Evolutionary conservation across 2,888 invertebrate genomes (phyloP).

Genomic region (Apantesis nais): DNA sequence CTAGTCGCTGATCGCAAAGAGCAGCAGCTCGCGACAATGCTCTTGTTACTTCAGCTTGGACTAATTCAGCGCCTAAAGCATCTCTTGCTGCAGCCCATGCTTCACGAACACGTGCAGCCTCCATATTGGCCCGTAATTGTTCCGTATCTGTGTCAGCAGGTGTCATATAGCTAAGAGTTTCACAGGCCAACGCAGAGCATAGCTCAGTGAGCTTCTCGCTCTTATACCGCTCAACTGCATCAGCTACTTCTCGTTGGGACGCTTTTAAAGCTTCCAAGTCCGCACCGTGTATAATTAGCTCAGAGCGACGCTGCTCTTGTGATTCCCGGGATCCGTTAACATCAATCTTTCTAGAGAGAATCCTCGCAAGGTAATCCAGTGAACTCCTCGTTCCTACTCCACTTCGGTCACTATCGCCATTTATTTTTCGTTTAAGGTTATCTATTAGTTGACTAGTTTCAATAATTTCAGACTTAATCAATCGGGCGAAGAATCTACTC

Average conservation of each 20-base stretch:
- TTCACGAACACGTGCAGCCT: constrained; percentile 89
- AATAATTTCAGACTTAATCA: constrained; percentile 89
- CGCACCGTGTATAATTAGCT: constrained; percentile 74
- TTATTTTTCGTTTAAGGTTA: constrained; percentile 88
- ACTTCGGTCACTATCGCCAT: constrained; percentile 81
- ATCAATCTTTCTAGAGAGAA: constrained; percentile 90
- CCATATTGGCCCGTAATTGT: constrained; percentile 73
- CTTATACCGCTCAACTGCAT: constrained; percentile 88
- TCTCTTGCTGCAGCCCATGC: constrained; percentile 92
- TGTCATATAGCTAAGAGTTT: constrained; percentile 87
- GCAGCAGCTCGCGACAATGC: constrained; percentile 90
- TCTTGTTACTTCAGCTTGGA: constrained; percentile 91
- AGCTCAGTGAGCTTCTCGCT: constrained; percentile 89
- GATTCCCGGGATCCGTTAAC: constrained; percentile 62
- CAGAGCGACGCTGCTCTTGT: constrained; percentile 62
- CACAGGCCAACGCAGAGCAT: constrained; percentile 89
- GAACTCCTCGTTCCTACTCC: constrained; percentile 72
- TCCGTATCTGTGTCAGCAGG: constrained; percentile 78
- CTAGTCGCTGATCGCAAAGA: too few relatives aligned
- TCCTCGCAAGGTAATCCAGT: constrained; percentile 90
- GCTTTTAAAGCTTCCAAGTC: constrained; percentile 82
- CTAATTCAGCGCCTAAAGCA: constrained; percentile 90
- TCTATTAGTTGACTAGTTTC: constrained; percentile 92
- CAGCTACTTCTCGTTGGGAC: constrained; percentile 87
- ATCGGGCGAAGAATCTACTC: constrained; percentile 85